Evolutionary conservation across 2,113 vertebrate genomes (phyloP).

Genomic region (Scomber scombrus): DNA sequence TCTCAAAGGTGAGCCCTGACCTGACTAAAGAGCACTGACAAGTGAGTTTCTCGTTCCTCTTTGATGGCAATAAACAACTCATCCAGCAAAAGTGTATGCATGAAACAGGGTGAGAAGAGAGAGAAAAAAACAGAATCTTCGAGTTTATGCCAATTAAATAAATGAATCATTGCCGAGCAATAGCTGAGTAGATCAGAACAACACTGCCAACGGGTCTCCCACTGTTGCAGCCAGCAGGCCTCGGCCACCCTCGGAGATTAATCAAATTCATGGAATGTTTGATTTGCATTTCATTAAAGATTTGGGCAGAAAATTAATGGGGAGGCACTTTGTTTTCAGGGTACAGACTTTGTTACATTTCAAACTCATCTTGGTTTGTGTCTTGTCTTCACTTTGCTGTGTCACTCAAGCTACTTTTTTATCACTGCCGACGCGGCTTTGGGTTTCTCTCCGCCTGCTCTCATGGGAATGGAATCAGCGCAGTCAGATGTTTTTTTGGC

Average conservation of each 20-base stretch:
- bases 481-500: slow-evolving; percentile 39
- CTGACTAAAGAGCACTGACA: slow-evolving; percentile 34
- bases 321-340: slow-evolving; percentile 63
- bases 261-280: slow-evolving; percentile 78
- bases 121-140: slow-evolving; percentile 39
- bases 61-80: slow-evolving; percentile 47
- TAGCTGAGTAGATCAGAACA: slow-evolving; percentile 66
- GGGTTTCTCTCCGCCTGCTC: slow-evolving; percentile 20
- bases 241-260: slow-evolving; percentile 77
- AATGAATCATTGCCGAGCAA: slow-evolving; percentile 71
- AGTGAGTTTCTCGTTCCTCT: slow-evolving; percentile 7
- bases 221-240: slow-evolving; percentile 73
- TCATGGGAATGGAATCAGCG: slow-evolving; percentile 34
- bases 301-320: slow-evolving; percentile 68
- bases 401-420: slow-evolving; percentile 29
- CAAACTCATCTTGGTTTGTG: slow-evolving; percentile 49
- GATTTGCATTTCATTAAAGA: slow-evolving; percentile 82
- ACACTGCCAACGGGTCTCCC: slow-evolving; percentile 66
- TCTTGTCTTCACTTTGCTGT: slow-evolving; percentile 12
- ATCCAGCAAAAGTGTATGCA: slow-evolving; percentile 13
- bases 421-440: slow-evolving; percentile 34
- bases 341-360: slow-evolving; percentile 36
- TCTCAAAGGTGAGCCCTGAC: slow-evolving; percentile 52
- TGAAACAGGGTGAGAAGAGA: slow-evolving; percentile 39
- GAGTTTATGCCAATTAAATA: slow-evolving; percentile 74